A percentile compares a stretch with the other conserved stretches of the same genome.
phyloP scores from a whole-genome alignment of 2,888 invertebrate genomes.

The Macroteleia sp. region DNA sequence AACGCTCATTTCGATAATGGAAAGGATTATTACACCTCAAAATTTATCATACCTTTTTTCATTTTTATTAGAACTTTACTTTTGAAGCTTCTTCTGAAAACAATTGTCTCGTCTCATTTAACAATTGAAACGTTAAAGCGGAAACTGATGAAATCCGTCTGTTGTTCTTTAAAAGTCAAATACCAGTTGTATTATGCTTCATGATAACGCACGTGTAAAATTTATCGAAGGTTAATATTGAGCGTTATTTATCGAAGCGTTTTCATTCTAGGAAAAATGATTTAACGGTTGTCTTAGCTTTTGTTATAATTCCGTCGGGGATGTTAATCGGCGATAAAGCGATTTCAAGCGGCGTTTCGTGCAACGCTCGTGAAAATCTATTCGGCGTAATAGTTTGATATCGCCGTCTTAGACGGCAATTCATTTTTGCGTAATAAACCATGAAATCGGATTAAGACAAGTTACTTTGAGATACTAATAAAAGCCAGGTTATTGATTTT shows the following conservation, averaged over 20 bases:
- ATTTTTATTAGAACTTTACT: too few relatives aligned
- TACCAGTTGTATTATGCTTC: too few relatives aligned
- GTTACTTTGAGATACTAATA: conserved; percentile 22
- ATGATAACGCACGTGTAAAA: conserved; percentile 7
- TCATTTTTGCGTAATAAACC: conserved; percentile 42
- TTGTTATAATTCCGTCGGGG: conserved; percentile 23
- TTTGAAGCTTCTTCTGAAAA: too few relatives aligned
- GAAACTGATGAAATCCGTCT: conserved; percentile 19
- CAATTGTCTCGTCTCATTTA: too few relatives aligned
- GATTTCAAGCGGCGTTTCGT: conserved; percentile 15
- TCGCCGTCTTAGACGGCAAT: conserved; percentile 19
- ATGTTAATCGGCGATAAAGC: conserved; percentile 42
- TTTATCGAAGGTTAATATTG: conserved; percentile 37
- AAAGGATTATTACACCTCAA: too few relatives aligned
- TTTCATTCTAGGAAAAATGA: conserved; percentile 14
- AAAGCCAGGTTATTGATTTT: conserved; percentile 19
- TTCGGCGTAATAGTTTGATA: conserved; percentile 31
- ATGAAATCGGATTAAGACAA: conserved; percentile 34
- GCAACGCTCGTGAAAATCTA: conserved; percentile 21
- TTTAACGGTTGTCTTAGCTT: conserved; percentile 39
- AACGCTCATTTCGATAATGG: too few relatives aligned
- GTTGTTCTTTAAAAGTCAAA: too few relatives aligned
- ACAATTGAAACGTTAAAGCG: conserved; percentile 21
- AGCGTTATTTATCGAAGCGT: conserved; percentile 14
- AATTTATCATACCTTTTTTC: too few relatives aligned